These are phyloP conservation scores for Tautogolabrus adspersus DNA, from an alignment of 2,113 vertebrate genomes.

Conservation along the genomic window DNA sequence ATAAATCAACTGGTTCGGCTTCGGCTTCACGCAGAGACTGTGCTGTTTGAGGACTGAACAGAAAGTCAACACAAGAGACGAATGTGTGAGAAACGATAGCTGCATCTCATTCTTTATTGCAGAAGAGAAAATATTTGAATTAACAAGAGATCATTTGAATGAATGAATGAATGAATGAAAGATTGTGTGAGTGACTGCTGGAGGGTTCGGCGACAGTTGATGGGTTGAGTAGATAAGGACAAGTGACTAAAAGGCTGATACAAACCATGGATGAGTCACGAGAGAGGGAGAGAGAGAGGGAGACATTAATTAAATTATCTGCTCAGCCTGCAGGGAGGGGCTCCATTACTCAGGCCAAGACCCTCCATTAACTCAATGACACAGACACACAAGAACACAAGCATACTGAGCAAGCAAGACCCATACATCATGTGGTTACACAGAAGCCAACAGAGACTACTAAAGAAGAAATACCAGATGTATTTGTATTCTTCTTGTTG, in stretches of 20 bases:
- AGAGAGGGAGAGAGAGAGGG: conserved; percentile 25
- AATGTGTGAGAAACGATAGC: not conserved
- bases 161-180: not conserved
- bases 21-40: conserved; percentile 11
- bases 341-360: conserved; percentile 74
- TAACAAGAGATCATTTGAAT: not conserved
- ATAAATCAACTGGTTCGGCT: conserved; percentile 45
- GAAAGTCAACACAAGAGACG: not conserved
- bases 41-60: conserved; percentile 8
- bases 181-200: not conserved
- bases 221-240: conserved; percentile 27
- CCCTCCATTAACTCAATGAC: conserved; percentile 79
- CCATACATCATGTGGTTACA: not conserved
- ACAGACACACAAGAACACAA: conserved; percentile 27
- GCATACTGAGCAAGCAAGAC: not conserved
- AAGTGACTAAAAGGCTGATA: conserved; percentile 32
- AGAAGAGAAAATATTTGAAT: not conserved
- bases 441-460: conserved; percentile 6
- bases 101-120: not conserved
- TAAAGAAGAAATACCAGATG: not conserved
- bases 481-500: not conserved
- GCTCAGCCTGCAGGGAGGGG: conserved; percentile 65
- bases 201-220: conserved; percentile 11
- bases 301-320: conserved; percentile 79
- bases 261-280: conserved; percentile 57